Conservation (phyloP, 1,140 invertebrate species). For the Nasonia giraulti region DNA sequence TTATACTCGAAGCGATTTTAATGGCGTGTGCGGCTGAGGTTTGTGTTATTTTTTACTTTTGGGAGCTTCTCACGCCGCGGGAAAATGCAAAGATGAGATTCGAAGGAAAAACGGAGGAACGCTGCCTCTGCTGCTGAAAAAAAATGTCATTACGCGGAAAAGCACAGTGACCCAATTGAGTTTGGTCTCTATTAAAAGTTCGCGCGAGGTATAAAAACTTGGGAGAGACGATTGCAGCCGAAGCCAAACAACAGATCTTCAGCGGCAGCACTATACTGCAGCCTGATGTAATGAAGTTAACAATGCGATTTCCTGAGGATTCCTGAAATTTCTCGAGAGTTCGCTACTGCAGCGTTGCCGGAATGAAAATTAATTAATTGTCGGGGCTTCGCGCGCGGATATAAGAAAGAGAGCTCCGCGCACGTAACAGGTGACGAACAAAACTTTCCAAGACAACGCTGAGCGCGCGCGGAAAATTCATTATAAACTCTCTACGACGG, state of each 20-base stretch:
- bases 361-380: slow-evolving; percentile 28
- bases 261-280: too few species aligned
- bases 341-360: background rate
- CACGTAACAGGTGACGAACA: slow-evolving; percentile 36
- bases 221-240: background rate
- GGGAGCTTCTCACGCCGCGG: too few species aligned
- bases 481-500: slow-evolving; percentile 7
- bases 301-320: slow-evolving; percentile 39
- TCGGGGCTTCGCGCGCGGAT: background rate
- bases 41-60: too few species aligned
- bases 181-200: too few species aligned
- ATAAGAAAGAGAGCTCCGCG: slow-evolving; percentile 34
- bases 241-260: background rate
- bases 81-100: too few species aligned
- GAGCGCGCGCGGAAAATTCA: slow-evolving; percentile 10
- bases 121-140: too few species aligned
- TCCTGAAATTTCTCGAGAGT: background rate
- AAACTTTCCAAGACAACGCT: background rate
- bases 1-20: too few species aligned
- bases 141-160: background rate
- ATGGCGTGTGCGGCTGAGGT: too few species aligned
- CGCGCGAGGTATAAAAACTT: background rate
- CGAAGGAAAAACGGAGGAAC: too few species aligned
- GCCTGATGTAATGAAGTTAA: background rate
- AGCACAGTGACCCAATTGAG: background rate